Evolutionary conservation across 1,140 invertebrate species (phyloP).

Genomic region (Orius insidiosus): DNA sequence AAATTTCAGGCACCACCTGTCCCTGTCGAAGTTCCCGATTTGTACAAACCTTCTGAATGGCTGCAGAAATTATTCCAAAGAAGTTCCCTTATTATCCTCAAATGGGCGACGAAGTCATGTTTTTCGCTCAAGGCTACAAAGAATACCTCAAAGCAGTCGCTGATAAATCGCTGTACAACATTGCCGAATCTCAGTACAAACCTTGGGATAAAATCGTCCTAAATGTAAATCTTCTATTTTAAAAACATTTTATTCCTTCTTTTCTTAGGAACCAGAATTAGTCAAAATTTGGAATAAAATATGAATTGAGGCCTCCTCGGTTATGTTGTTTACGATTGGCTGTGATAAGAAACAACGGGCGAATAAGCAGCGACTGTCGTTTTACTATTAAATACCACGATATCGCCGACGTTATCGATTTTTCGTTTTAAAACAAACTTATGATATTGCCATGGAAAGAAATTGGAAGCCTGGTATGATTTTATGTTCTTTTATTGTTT

Average conservation of each 20-base stretch:
- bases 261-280: constrained; percentile 71
- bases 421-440: constrained; percentile 83
- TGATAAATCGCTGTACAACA: constrained; percentile 67
- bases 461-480: constrained; percentile 56
- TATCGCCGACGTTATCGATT: constrained; percentile 91
- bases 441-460: constrained; percentile 60
- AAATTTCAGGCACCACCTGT: background rate
- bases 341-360: constrained; percentile 52
- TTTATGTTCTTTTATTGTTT: no score
- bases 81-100: constrained; percentile 96
- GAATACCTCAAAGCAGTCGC: constrained; percentile 74
- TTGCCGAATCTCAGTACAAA: constrained; percentile 42
- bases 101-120: constrained; percentile 91
- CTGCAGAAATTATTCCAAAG: constrained; percentile 77
- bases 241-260: no score
- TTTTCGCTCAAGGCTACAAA: constrained; percentile 79
- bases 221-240: constrained; percentile 26
- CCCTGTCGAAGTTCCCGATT: constrained; percentile 46
- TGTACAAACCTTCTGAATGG: constrained; percentile 82
- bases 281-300: constrained; percentile 90
- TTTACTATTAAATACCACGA: constrained; percentile 92
- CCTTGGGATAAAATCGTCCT: constrained; percentile 52
- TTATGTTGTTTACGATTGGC: constrained; percentile 76
- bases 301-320: constrained; percentile 80
- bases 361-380: constrained; percentile 39